phyloP scores from a whole-genome alignment of 1,140 invertebrate species.

The Rhizoglyphus robini region DNA sequence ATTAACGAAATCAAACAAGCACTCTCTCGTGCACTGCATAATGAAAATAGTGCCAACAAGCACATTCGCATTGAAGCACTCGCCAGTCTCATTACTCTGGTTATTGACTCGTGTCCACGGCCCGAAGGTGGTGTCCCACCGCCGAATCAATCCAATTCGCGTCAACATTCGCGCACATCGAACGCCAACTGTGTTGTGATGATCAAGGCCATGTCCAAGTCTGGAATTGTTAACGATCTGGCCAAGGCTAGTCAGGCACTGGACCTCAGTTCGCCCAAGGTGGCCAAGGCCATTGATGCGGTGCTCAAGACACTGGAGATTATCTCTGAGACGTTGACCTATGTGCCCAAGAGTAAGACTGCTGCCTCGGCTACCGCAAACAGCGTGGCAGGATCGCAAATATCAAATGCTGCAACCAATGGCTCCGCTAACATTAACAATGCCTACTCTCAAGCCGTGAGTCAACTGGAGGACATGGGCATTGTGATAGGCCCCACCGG shows the following conservation, averaged over 20 bases:
- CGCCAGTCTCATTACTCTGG: constrained; percentile 57
- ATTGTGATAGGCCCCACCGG: constrained; percentile 26
- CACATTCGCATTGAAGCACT: constrained; percentile 62
- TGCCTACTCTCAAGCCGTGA: neutral
- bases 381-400: no score
- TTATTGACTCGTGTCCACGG: constrained; percentile 68
- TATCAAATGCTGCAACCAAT: neutral
- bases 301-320: constrained; percentile 68
- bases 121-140: constrained; percentile 35
- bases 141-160: neutral
- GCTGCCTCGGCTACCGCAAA: neutral
- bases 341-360: constrained; percentile 30
- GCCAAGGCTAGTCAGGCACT: constrained; percentile 65
- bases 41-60: constrained; percentile 60
- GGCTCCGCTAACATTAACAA: neutral
- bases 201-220: constrained; percentile 40
- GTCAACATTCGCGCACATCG: neutral
- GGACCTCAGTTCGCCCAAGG: constrained; percentile 66
- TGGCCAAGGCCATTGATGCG: constrained; percentile 61
- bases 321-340: constrained; percentile 61
- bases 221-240: constrained; percentile 66
- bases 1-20: constrained; percentile 61
- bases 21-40: constrained; percentile 49
- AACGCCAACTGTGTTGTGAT: constrained; percentile 49
- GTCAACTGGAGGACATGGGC: neutral